Base-by-base conservation (phyloP, 2,113 vertebrate species). In the Burhinus bistriatus region DNA sequence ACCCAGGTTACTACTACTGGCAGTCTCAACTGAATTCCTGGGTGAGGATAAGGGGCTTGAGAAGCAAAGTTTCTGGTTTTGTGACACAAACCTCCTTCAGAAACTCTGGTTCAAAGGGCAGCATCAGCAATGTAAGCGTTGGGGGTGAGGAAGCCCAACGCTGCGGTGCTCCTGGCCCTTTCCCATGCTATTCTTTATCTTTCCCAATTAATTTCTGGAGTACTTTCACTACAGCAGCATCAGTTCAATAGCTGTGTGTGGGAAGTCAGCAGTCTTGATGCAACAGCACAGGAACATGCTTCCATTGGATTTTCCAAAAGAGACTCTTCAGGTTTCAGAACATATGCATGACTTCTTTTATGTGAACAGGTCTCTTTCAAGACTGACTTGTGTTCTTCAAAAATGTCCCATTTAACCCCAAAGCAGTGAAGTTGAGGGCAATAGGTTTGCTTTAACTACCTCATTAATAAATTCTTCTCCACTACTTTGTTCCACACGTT, bases 121-220 rank as follows among this genome's bases (percentile, higher is more conserved):
- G 11, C 6, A 3, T 42, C 34, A 38, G 90, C 90, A 80, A 45
- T 44, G 30, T 68, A 65, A 77, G 66, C 12, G 1, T 5, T 87
- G 25, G 57, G 69, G 45, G 29, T 88, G 82, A 87, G 87, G 92
- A 95, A 94, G 62, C 47, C 68, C 38, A 85, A 10, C 0, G 7
- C 62, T 66, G 66, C 5, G 4, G 71, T 96, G 69, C 61, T 93
- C 79, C 73, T 86, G 70, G 57, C 17, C 32, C 70, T 84, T 88
- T 94, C 93, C 93, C 77, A 36, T 81, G 85, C 49, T 79, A 26
- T 95, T 73, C 86, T 69, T 15, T 76, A n/a, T 79, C 70, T 95
- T 96, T 96, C 92, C 93, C 93, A 96, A 76, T 97, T 96, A 95
- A 92, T 71, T 94, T 96, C 91, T 96, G 91, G 90, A 97, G 72